Evolutionary conservation across 2,888 invertebrate genomes (phyloP), one percentile per base, ranked within the genome.

Genomic region (Eledona agricola): DNA sequence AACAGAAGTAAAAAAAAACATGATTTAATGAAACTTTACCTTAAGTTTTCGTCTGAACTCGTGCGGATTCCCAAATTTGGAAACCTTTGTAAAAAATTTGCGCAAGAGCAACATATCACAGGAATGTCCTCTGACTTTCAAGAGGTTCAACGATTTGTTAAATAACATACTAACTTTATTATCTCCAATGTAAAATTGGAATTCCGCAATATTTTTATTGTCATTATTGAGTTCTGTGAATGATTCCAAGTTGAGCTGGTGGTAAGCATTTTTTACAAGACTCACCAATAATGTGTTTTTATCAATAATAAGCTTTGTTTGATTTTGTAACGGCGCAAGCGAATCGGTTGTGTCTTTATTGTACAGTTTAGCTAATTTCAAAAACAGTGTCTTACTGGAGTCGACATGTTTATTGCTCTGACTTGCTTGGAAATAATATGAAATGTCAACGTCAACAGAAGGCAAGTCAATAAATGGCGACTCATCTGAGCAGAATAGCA

Each of bases 341-440:
- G 4, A 40, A 7, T 25, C 6, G 10, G 13, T 32, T 9, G 54
- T 11, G 17, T 34, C 26, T 25, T 58, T 34, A 37, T 60, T 63
- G 25, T 66, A 62, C 13, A 57, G 42, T 31, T 62, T 57, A 4
- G 62, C n/a, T 55, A 11, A 66, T 51, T 31, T 60, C 51, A 11
- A 63, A 34, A 10, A 63, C 55, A 45, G 55, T 26, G 22, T 49
- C 53, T 6, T n/a, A n/a, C n/a, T n/a, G n/a, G n/a, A n/a, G n/a
- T n/a, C n/a, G n/a, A n/a, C n/a, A n/a, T n/a, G n/a, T n/a, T n/a
- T n/a, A n/a, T n/a, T n/a, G n/a, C n/a, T n/a, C n/a, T n/a, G n/a
- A n/a, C n/a, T n/a, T 26, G 55, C 56, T 35, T 66, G 57, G 55
- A 73, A 71, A 57, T 72, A 70, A 52, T 71, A 72, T 2, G 73